Base-by-base conservation (phyloP, 2,888 invertebrate species). In the Apotomis capreana region DNA sequence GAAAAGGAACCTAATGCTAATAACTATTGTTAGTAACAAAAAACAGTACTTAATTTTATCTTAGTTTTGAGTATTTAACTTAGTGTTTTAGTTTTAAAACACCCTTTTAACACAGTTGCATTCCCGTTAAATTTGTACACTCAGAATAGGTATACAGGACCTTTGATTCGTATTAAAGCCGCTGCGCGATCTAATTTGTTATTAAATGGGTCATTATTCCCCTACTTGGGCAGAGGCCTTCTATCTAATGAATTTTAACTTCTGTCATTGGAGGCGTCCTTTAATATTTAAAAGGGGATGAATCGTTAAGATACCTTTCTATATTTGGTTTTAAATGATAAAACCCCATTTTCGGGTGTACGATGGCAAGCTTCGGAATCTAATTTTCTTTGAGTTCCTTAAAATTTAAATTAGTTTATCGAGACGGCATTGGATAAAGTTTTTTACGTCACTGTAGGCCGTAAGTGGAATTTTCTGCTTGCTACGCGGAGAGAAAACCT, bases 171-270 rank as follows among this genome's bases (percentile, higher is more conserved):
- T 84, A 82, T 85, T 86, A 87, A 87, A 83, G 80, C 84, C 80
- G 84, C 57, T 52, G 71, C 68, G 82, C 81, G 84, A 87, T 87
- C 90, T 91, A 92, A 91, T 92, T 93, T 91, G 89, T 89, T 91
- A 91, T 87, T 91, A 91, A 92, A 91, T 92, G 87, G 89, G 85
- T 85, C 87, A 88, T 92, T 90, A 90, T 88, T 83, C 82, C 84
- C 84, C 84, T 87, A 85, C 87, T 86, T 81, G 82, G 79, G 82
- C 78, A 79, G 75, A 87, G 83, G 83, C 78, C 82, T 86, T 87
- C 77, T 86, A 89, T 89, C 84, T 85, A 84, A 89, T 91, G 90
- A 91, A 92, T 91, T 89, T 89, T 85, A 89, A 90, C 87, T 87
- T 84, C 76, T 82, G 84, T 84, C 87, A 85, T 85, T 85, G 84